phyloP scores from a whole-genome alignment of 2,797 vertebrate species.

The Lindbergichthys nudifrons region DNA sequence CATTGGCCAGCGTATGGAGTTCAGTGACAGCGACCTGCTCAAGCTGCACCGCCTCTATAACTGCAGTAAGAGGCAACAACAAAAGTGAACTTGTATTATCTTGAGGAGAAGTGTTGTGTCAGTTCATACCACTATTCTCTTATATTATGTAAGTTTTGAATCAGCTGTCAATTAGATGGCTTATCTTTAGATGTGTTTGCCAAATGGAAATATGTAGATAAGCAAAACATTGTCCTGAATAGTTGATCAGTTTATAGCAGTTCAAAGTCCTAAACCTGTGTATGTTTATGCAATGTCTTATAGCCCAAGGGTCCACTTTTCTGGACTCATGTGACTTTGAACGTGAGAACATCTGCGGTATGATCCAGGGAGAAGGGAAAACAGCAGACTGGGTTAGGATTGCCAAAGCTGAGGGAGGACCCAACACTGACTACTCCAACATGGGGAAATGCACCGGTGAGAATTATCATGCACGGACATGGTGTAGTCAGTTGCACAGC shows the following conservation, averaged over 20 bases:
- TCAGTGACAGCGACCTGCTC: conserved; percentile 92
- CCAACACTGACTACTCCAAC: conserved; percentile 88
- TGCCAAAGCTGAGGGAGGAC: conserved; percentile 76
- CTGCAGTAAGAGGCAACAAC: conserved; percentile 84
- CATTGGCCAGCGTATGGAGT: conserved; percentile 95
- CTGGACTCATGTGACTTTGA: conserved; percentile 95
- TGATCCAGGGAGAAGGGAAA: conserved; percentile 89
- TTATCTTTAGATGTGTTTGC: background rate
- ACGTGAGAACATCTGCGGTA: conserved; percentile 92
- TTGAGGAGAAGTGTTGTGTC: background rate
- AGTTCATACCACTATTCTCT: background rate
- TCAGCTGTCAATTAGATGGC: background rate
- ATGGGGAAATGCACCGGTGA: conserved; percentile 90
- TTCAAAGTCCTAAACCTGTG: conserved; percentile 51
- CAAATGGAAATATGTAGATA: background rate
- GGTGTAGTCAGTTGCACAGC: background rate
- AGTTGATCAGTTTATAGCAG: conserved; percentile 38
- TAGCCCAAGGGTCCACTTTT: conserved; percentile 86
- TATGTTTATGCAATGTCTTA: conserved; percentile 26
- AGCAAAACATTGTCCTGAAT: background rate
- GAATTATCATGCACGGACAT: background rate
- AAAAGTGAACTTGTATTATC: background rate
- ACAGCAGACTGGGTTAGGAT: conserved; percentile 84
- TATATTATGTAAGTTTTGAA: background rate
- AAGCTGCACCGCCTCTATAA: conserved; percentile 92